Conservation (phyloP, 2,113 vertebrate species). For the Gambusia affinis region DNA sequence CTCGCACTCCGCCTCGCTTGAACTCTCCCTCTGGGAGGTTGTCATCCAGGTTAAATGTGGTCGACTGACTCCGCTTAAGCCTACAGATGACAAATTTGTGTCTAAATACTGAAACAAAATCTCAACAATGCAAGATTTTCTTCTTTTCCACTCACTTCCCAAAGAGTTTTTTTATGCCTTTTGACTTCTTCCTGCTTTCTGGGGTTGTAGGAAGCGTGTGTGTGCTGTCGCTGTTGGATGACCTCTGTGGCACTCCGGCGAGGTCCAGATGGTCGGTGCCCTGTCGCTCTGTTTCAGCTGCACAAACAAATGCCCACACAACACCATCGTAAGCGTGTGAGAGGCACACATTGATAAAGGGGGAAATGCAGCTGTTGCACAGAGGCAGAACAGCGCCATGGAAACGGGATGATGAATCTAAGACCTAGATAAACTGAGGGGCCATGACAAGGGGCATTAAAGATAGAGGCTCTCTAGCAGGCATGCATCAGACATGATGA, state of each 20-base stretch:
- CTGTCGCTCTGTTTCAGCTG: conserved; percentile 91
- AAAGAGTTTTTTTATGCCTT: conserved; percentile 94
- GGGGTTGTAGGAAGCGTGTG: conserved; percentile 86
- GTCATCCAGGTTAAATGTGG: conserved; percentile 93
- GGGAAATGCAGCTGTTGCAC: conserved; percentile 10
- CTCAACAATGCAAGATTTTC: not conserved
- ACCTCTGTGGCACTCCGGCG: conserved; percentile 84
- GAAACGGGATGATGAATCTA: conserved; percentile 34
- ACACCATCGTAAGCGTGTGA: conserved; percentile 14
- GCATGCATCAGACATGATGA: conserved; percentile 45
- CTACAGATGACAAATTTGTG: conserved; percentile 61
- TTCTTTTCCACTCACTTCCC: conserved; percentile 86
- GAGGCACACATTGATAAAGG: not conserved
- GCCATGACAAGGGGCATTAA: conserved; percentile 14
- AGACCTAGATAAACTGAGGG: conserved; percentile 15
- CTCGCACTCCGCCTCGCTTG: conserved; percentile 92
- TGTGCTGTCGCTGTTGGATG: conserved; percentile 81
- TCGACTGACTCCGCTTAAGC: conserved; percentile 94
- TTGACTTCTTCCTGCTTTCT: conserved; percentile 91
- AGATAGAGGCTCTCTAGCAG: conserved; percentile 15
- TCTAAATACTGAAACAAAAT: not conserved
- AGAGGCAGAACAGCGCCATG: not conserved
- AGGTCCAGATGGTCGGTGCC: conserved; percentile 90
- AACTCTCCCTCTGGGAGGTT: conserved; percentile 90
- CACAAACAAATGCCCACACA: conserved; percentile 54